phyloP scores from a whole-genome alignment of 1,140 invertebrate species.

The Branchinecta lynchi region DNA sequence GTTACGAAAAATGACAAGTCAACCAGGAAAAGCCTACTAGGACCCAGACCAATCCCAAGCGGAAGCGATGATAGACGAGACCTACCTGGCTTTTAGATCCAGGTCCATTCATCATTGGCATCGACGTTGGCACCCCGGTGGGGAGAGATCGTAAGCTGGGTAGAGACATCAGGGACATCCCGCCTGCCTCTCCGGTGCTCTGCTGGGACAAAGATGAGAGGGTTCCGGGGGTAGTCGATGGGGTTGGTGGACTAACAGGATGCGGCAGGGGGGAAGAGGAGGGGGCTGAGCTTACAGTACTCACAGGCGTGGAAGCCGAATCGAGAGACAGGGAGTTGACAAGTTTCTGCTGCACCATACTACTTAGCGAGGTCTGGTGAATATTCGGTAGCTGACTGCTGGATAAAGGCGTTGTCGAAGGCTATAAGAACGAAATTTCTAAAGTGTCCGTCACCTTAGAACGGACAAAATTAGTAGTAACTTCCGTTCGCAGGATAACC shows the following conservation, averaged over 20 bases:
- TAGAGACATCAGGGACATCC: not conserved
- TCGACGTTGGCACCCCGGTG: slow-evolving; percentile 13
- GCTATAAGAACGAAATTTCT: slow-evolving; percentile 14
- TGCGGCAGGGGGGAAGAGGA: slow-evolving; percentile 24
- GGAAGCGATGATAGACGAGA: too few species aligned
- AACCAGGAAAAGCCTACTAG: too few species aligned
- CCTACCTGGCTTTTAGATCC: not conserved
- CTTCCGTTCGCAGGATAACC: too few species aligned
- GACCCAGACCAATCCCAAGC: too few species aligned
- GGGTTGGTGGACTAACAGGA: slow-evolving; percentile 22
- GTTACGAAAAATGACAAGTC: too few species aligned
- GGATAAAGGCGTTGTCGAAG: slow-evolving; percentile 11
- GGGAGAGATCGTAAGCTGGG: not conserved
- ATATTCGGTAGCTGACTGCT: not conserved
- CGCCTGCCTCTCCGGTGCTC: not conserved
- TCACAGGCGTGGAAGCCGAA: slow-evolving; percentile 23
- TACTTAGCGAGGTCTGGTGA: not conserved
- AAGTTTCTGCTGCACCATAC: not conserved
- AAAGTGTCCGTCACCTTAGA: not conserved
- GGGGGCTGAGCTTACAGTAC: slow-evolving; percentile 25
- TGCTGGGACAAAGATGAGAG: not conserved
- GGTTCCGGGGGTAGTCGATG: slow-evolving; percentile 12
- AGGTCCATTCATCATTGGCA: slow-evolving; percentile 14
- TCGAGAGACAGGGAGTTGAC: slow-evolving; percentile 18
- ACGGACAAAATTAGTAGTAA: too few species aligned